Conservation (phyloP, 2,797 vertebrate species). For the Pangasius mekongensis region DNA sequence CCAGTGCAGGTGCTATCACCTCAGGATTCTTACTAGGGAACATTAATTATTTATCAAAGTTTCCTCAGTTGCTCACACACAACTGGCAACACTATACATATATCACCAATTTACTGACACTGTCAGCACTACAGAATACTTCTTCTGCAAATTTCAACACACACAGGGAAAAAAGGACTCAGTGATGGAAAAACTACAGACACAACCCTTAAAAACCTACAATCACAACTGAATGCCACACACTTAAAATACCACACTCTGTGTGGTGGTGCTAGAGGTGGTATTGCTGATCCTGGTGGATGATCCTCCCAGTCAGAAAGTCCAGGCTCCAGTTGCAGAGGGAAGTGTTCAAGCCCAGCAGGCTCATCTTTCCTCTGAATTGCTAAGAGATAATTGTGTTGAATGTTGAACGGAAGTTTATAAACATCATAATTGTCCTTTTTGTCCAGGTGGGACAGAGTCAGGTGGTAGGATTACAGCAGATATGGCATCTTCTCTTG, state of each 20-base stretch:
- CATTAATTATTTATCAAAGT: background rate
- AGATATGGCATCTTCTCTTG: too few relatives aligned
- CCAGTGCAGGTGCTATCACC: background rate
- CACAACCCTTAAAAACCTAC: background rate
- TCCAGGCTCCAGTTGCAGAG: background rate
- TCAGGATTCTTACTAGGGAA: background rate
- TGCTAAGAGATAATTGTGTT: background rate
- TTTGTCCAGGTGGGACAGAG: background rate
- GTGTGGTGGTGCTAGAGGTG: background rate
- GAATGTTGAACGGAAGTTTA: background rate
- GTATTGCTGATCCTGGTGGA: background rate
- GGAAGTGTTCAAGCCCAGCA: too few relatives aligned
- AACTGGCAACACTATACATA: background rate
- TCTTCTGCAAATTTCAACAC: too few relatives aligned
- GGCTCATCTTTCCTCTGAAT: background rate
- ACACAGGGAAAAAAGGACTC: too few relatives aligned
- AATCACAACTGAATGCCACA: background rate
- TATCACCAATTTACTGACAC: background rate
- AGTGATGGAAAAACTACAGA: background rate
- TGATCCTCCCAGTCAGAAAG: background rate
- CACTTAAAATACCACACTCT: background rate
- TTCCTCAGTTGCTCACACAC: background rate
- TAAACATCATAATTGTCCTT: background rate
- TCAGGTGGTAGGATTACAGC: background rate
- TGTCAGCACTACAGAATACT: background rate